phyloP scores from a whole-genome alignment of 2,797 vertebrate species.

The Serranus cabrilla region DNA sequence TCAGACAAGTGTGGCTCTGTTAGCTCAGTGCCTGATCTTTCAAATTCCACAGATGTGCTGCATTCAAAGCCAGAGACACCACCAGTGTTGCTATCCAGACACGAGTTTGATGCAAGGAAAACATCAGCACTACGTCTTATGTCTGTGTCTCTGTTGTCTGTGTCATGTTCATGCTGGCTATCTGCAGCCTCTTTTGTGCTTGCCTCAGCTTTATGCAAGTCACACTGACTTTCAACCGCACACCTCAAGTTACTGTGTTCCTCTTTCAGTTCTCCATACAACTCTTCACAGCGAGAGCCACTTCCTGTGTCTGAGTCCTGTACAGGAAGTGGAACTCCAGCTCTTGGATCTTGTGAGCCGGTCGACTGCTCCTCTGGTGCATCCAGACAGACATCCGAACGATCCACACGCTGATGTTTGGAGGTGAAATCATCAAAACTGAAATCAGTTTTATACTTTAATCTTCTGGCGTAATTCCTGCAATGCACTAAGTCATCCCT shows the following conservation, averaged over 20 bases:
- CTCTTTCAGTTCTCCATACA: conserved; percentile 43
- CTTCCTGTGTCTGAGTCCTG: conserved; percentile 23
- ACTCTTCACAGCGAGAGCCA: conserved; percentile 8
- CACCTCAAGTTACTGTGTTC: conserved; percentile 30
- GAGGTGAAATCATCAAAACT: conserved; percentile 31
- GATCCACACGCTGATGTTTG: conserved; percentile 24
- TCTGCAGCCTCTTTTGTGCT: background rate
- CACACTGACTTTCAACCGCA: background rate
- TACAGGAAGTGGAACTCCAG: conserved; percentile 26
- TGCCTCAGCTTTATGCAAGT: conserved; percentile 12
- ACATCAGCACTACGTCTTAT: background rate
- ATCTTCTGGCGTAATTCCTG: background rate
- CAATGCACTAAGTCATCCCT: conserved; percentile 1
- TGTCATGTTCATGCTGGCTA: background rate
- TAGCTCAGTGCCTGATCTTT: conserved; percentile 18
- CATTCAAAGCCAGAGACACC: conserved; percentile 13
- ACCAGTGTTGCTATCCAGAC: background rate
- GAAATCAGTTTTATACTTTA: conserved; percentile 18
- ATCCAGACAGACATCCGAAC: conserved; percentile 9
- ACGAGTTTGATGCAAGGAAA: conserved; percentile 13
- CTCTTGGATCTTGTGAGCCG: conserved; percentile 2
- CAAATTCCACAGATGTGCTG: conserved; percentile 5
- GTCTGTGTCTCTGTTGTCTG: conserved; percentile 10
- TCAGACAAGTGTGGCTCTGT: conserved; percentile 21
- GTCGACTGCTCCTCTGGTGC: conserved; percentile 4